Conservation (phyloP, 64 coral and sea anemone species). For the Cladopsammia gracilis region DNA sequence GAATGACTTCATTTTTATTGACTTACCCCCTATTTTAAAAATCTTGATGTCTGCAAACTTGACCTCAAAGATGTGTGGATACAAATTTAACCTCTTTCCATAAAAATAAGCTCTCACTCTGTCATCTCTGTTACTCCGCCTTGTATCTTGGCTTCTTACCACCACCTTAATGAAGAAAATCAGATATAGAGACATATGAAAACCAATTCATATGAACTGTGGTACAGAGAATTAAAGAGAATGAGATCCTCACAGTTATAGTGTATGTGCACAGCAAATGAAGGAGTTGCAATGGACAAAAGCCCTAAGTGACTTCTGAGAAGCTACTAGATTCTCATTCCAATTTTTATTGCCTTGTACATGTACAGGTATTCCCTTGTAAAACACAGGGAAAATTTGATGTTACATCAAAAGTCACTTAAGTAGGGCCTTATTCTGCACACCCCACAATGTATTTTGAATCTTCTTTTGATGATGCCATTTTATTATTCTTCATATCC, state of each 20-base stretch:
- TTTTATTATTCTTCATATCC: no score
- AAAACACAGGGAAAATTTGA: no score
- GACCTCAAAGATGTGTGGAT: constrained; percentile 97
- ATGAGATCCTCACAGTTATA: background rate
- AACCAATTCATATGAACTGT: no score
- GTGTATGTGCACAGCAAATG: background rate
- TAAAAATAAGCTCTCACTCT: constrained; percentile 96
- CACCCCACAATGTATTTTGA: no score
- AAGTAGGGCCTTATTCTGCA: no score
- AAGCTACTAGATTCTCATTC: no score
- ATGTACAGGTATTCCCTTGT: no score
- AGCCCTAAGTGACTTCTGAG: no score
- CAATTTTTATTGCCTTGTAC: no score
- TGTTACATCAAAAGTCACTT: no score
- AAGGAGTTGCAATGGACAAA: no score
- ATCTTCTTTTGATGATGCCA: no score
- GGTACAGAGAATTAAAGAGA: background rate
- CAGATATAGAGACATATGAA: background rate
- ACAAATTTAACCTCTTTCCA: constrained; percentile 88
- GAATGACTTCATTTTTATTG: background rate
- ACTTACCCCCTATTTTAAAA: constrained; percentile 98
- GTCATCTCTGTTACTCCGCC: constrained; percentile 83
- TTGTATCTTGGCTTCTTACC: constrained; percentile 79
- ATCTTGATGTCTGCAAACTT: constrained; percentile 96
- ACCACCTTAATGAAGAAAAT: constrained; percentile 69